Percentiles rank a stretch among this genome's conserved stretches.
phyloP scores from a whole-genome alignment of 2,888 invertebrate species.

The Chymomyza procnemis region DNA sequence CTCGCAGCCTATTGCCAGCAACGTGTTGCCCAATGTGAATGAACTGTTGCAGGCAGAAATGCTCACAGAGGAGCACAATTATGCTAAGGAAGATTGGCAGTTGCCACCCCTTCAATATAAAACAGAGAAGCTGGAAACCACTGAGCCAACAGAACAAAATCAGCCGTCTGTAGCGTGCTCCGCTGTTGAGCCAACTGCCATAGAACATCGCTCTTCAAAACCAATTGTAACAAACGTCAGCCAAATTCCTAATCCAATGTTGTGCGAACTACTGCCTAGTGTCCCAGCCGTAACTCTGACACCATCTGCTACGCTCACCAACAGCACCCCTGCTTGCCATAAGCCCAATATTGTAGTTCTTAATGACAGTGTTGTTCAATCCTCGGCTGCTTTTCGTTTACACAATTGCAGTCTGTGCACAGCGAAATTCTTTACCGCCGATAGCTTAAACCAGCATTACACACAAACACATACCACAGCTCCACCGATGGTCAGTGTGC shows the following conservation, averaged over 20 bases:
- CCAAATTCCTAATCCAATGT: constrained; percentile 59
- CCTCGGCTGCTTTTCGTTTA: constrained; percentile 72
- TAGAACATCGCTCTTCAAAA: constrained; percentile 57
- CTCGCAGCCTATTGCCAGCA: constrained; percentile 15
- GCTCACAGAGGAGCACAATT: constrained; percentile 75
- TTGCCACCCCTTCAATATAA: constrained; percentile 67
- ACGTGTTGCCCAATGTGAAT: constrained; percentile 41
- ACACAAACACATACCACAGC: constrained; percentile 36
- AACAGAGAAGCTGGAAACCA: constrained; percentile 72
- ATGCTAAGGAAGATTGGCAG: constrained; percentile 76
- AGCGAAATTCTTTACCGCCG: constrained; percentile 73
- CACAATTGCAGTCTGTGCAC: constrained; percentile 73
- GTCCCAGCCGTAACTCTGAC: constrained; percentile 18
- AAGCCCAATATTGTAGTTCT: constrained; percentile 78
- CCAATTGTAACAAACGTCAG: constrained; percentile 75
- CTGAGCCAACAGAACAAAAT: constrained; percentile 19
- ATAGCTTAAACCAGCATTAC: constrained; percentile 71
- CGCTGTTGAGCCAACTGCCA: not conserved
- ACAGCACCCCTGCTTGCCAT: constrained; percentile 9
- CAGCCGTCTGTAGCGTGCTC: not conserved
- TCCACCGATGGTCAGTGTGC: constrained; percentile 70
- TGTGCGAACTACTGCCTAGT: constrained; percentile 49
- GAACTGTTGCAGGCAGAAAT: constrained; percentile 70
- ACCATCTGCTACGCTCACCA: not conserved
- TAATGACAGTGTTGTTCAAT: constrained; percentile 77